Base-by-base conservation (phyloP, 2,797 vertebrate species). In the Xyrichtys novacula region DNA sequence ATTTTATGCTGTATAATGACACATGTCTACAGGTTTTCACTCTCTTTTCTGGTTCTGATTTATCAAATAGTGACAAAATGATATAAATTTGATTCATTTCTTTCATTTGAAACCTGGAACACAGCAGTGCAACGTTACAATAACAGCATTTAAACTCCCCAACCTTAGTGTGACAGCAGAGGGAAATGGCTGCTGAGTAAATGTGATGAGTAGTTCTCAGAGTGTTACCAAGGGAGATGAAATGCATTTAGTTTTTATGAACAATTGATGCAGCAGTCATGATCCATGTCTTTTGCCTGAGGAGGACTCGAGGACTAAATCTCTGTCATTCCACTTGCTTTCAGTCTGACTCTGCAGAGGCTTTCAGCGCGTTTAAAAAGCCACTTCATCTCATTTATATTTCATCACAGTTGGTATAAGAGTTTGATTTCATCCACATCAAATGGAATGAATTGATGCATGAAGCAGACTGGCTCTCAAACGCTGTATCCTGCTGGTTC, bases 341-440 rank as follows among this genome's bases (percentile, higher is more conserved):
- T 73, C 48, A 42, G 16, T 46, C 16, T 22, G 58, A 64, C 65
- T 76, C 78, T 34, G 1, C 22, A 72, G 80, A 75, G 46, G 46
- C 36, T 48, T 58, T 55, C 40, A 47, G 23, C 56, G 55, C 69
- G 56, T 59, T n/a, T 87, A 53, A 73, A 70, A 73, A 62, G 29
- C 58, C 43, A 43, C 73, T 81, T 68, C 46, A 54, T 60, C 73
- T 77, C 67, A 78, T 90, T 87, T 58, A 86, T 90, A 73, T 86
- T 89, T 88, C 59, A 86, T 65, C 55, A 36, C 52, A 58, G 70
- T 72, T 72, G 20, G 60, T 56, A 26, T 28, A 61, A 74, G 55
- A 69, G 72, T 38, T 25, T 52, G 62, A 71, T 74, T 81, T 61
- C 69, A 78, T 61, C 61, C 52, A 55, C 67, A 75, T 85, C 43